Base-by-base conservation (phyloP, 1,140 invertebrate genomes). In the Meloidogyne floridensis region DNA sequence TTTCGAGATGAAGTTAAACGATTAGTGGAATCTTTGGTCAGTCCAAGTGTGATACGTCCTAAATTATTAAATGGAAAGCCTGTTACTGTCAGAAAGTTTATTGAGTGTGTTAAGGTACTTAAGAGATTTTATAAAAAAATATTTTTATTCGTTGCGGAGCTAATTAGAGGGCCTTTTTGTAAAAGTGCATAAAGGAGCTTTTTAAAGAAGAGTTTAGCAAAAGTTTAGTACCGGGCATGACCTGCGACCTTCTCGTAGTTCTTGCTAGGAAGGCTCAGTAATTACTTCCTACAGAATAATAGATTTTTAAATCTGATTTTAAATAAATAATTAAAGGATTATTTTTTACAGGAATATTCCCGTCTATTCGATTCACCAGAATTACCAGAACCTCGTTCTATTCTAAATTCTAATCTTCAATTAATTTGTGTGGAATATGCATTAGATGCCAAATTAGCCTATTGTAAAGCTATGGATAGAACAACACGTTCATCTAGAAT, bases 1-100 rank as follows among this genome's bases (percentile, higher is more conserved):
- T 89, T 89, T 77, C 83, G 85, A n/a, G 87, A 90, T 56, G 87
- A 90, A 77, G 80, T 89, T 42, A 85, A 86, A 73, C 79, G 83
- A 32, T 84, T 89, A 81, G 86, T 89, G 3, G 81, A 87, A 18
- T 72, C 83, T 11, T 73, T 89, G 65, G 73, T 90, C 7, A 77
- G 79, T 53, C 88, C 88, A 6, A 82, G 83, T 47, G 80, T 80
- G 8, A 70, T 90, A 11, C 81, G 84, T 13, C 89, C 89, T 0
- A 89, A 89, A 77, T 75, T 84, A 18, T 77, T 89, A 10, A 89
- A 89, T 77, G 88, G 88, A 20, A 87, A 84, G 72, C 77, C 84
- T 18, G 81, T 90, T 11, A 89, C 88, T n/a, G 87, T 87, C 70
- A 83, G 83, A 47, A 89, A 88, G 81, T 84, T 89, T 78, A 82